Base-by-base conservation (phyloP, 2,797 vertebrate species). In the Epinephelus malabaricus region DNA sequence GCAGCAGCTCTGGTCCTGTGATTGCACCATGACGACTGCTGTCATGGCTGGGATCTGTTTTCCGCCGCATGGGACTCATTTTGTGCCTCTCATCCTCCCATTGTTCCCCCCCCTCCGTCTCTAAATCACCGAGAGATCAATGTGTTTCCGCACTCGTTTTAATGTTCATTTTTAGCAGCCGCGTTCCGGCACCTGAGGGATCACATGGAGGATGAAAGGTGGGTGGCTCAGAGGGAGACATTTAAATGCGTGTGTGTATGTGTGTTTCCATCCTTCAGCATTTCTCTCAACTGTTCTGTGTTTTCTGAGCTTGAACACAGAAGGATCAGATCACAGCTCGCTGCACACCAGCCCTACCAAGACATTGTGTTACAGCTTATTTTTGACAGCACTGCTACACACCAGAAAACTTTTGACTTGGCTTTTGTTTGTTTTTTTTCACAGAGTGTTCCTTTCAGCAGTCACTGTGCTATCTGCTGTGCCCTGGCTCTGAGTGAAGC, bases 11-110 rank as follows among this genome's bases (percentile, higher is more conserved):
- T 55, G 81, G 71, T 68, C 61, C 72, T 78, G 70, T 76, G 45
- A 76, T 85, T 74, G 83, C 84, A 84, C 89, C 89, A 84, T 88
- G 91, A 72, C 85, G 78, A 92, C 92, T 27, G 67, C 86, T 84
- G 86, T 69, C 90, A 85, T 12, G 60, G 63, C 88, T 83, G 86
- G 86, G 88, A 87, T 82, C 73, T 45, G 70, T 81, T 82, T 81
- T 62, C 83, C 3, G 54, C 87, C 82, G 4, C 82, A 55, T 73
- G 80, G 86, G 89, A 86, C 78, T 89, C 83, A 77, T 86, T 89
- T 83, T 66, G 68, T 54, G 78, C 73, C 77, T 67, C 63, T 77
- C 79, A 50, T 84, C 82, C 47, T 79, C 58, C 49, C n/a, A n/a
- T 47, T 60, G n/a, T 69, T 69, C 60, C 17, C 64, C 73, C 25